A percentile compares a stretch with the other conserved stretches of the same genome.
Conservation (phyloP, 2,888 invertebrate genomes). For the Lasioglossum malachurum region DNA sequence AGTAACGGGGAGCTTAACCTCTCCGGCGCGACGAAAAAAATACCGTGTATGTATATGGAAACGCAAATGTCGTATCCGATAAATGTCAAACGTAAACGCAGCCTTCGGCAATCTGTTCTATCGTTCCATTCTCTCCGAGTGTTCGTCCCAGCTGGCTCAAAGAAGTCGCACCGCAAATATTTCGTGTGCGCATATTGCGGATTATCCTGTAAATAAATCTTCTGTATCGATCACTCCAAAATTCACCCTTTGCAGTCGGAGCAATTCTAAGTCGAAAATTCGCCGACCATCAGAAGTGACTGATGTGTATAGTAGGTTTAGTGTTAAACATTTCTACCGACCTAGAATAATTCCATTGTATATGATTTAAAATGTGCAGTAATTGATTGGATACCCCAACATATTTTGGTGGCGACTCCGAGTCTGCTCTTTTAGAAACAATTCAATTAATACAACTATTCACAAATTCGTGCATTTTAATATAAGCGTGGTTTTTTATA, state of each 20-base stretch:
- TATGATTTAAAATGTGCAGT: no score
- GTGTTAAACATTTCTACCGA: no score
- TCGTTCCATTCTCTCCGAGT: conserved; percentile 51
- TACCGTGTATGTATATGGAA: conserved; percentile 35
- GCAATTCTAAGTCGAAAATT: no score
- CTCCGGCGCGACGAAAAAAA: conserved; percentile 48
- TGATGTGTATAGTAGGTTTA: no score
- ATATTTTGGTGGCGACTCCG: no score
- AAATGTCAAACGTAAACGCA: conserved; percentile 73
- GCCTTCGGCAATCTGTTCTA: conserved; percentile 68
- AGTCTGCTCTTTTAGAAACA: no score
- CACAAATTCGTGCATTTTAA: no score
- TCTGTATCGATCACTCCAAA: neutral
- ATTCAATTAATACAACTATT: no score
- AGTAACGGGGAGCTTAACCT: conserved; percentile 67
- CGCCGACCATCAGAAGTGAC: no score
- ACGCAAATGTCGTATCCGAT: conserved; percentile 72
- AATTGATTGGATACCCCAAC: no score
- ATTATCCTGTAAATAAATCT: neutral
- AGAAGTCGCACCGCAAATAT: conserved; percentile 13
- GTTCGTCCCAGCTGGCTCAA: conserved; percentile 18
- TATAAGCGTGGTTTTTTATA: no score
- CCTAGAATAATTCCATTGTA: no score
- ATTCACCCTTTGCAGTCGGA: neutral
- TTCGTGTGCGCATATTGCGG: neutral